Evolutionary conservation across 2,113 vertebrate genomes (phyloP).

Genomic region (Brachyistius frenatus): DNA sequence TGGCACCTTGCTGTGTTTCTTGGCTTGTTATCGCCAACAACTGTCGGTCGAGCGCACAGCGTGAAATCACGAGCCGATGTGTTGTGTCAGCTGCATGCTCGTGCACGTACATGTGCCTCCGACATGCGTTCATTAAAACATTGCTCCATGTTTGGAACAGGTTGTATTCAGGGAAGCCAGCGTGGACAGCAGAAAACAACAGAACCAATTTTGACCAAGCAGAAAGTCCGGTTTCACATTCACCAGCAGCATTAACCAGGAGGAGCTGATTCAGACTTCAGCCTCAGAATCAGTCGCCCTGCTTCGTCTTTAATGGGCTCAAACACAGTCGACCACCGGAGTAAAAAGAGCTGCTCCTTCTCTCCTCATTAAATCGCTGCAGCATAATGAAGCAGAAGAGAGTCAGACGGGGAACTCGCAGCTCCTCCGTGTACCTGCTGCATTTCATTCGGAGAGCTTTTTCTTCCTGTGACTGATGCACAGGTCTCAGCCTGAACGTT

Average conservation of each 20-base stretch:
- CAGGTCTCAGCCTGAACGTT: conserved; percentile 11
- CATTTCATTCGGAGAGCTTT: conserved; percentile 34
- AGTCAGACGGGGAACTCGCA: background rate
- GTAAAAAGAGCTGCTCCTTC: conserved; percentile 15
- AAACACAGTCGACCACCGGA: conserved; percentile 49
- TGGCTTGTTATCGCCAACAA: too few relatives aligned
- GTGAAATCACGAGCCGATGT: too few relatives aligned
- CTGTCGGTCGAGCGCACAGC: too few relatives aligned
- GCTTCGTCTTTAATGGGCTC: conserved; percentile 60
- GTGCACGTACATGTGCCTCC: too few relatives aligned
- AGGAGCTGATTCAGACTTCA: conserved; percentile 35
- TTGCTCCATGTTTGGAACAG: too few relatives aligned
- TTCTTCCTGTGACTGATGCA: background rate
- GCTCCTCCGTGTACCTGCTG: conserved; percentile 41
- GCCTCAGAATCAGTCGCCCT: background rate
- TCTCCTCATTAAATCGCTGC: conserved; percentile 56
- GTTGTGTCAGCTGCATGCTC: too few relatives aligned
- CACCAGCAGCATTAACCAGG: conserved; percentile 9
- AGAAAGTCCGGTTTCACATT: background rate
- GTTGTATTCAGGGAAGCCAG: too few relatives aligned
- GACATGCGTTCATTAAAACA: too few relatives aligned
- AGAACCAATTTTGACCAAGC: background rate
- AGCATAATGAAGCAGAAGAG: conserved; percentile 56
- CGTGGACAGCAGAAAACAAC: too few relatives aligned
- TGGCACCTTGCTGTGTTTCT: too few relatives aligned